Percentiles rank a stretch among this genome's conserved stretches.
Evolutionary conservation across 2,888 invertebrate species (phyloP).

Genomic region (Tiphia femorata): DNA sequence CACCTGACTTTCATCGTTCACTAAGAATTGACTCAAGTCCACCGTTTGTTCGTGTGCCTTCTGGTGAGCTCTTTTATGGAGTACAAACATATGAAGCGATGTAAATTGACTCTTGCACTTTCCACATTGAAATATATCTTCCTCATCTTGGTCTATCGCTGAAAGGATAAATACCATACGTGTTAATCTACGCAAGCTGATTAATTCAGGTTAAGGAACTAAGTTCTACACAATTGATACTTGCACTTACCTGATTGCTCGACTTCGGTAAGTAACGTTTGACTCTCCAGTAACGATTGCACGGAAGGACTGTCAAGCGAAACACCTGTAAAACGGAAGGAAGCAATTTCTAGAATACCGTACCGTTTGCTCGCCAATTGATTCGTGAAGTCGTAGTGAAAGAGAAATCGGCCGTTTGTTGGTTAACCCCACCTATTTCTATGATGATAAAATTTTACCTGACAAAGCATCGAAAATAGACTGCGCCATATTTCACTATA

Average conservation of each 20-base stretch:
- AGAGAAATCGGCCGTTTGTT: constrained; percentile 25
- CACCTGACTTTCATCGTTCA: constrained; percentile 52
- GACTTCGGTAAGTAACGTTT: constrained; percentile 60
- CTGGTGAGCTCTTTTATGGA: constrained; percentile 72
- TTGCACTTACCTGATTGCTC: constrained; percentile 59
- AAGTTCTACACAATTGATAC: no score
- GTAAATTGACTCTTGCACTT: constrained; percentile 77
- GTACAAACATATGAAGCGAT: constrained; percentile 73
- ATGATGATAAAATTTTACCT: constrained; percentile 49
- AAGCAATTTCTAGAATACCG: constrained; percentile 9
- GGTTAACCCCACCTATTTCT: constrained; percentile 44
- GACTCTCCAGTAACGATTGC: constrained; percentile 62
- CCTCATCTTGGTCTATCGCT: constrained; percentile 71
- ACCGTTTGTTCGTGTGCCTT: constrained; percentile 61
- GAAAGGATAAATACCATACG: neutral
- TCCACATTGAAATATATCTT: constrained; percentile 80
- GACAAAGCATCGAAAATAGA: constrained; percentile 64
- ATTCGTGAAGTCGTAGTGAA: no score
- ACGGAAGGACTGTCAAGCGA: constrained; percentile 62
- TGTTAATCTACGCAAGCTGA: neutral
- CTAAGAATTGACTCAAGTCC: constrained; percentile 63
- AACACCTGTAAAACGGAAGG: constrained; percentile 49
- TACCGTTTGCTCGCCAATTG: constrained; percentile 12
- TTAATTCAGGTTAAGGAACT: neutral
- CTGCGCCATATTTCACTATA: constrained; percentile 56